Evolutionary conservation across 2,797 vertebrate species (phyloP).

Genomic region (Mus spretus): DNA sequence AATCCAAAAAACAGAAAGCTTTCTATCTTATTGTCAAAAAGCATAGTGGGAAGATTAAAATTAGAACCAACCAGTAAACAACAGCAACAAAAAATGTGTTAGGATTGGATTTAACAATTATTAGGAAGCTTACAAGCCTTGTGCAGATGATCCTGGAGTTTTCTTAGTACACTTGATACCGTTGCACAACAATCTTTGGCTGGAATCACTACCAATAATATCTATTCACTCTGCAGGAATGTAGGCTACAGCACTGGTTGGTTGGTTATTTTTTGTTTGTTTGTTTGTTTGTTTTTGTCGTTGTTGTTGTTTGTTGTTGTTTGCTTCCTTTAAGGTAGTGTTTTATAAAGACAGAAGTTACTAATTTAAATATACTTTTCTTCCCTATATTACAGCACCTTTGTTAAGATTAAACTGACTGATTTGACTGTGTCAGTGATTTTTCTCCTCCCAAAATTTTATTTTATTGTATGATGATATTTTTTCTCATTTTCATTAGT

Average conservation of each 20-base stretch:
- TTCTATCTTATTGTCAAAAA: neutral
- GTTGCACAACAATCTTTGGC: too few species aligned
- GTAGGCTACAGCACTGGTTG: too few species aligned
- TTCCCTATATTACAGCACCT: neutral
- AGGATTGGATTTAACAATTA: neutral
- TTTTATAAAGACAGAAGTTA: neutral
- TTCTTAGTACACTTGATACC: neutral
- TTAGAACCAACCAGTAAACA: neutral
- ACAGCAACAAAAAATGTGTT: too few species aligned
- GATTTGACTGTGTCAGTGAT: neutral
- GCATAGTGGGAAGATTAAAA: too few species aligned
- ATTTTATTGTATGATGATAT: neutral
- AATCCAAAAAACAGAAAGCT: rapidly evolving
- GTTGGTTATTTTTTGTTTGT: neutral
- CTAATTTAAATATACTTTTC: neutral
- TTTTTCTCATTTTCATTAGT: neutral
- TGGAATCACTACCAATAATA: too few species aligned
- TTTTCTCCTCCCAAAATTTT: neutral
- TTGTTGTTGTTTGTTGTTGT: too few species aligned
- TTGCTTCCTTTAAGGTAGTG: neutral
- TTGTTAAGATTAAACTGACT: neutral
- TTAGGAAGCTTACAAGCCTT: neutral
- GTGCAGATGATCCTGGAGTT: neutral
- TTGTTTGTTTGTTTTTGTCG: too few species aligned
- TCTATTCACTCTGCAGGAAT: neutral